Percentiles rank a stretch among this genome's conserved stretches.
These are phyloP conservation scores for Tolmerus cingulatus DNA, from an alignment of 2,888 invertebrate species.

Conservation along the genomic window DNA sequence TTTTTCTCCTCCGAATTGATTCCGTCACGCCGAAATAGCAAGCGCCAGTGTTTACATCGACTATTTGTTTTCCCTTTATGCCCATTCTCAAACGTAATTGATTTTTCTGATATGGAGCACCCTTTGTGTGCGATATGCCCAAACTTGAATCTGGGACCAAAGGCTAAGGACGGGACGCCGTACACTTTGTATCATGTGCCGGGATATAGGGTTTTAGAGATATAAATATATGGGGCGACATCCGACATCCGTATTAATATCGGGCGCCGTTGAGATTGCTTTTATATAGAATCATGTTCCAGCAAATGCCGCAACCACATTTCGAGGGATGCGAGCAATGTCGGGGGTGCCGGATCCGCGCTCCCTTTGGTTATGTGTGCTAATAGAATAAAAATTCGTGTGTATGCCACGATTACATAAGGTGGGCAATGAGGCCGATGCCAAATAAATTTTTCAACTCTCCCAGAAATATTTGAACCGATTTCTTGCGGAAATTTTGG, in stretches of 20 bases:
- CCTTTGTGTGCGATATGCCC: slow-evolving; percentile 11
- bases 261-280: slow-evolving; percentile 45
- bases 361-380: background rate
- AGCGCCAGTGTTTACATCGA: slow-evolving; percentile 45
- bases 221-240: slow-evolving; percentile 46
- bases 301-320: slow-evolving; percentile 46
- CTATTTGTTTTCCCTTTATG: slow-evolving; percentile 46
- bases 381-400: slow-evolving; percentile 35
- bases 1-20: slow-evolving; percentile 44
- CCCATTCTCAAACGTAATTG: slow-evolving; percentile 46
- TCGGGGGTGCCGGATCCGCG: background rate
- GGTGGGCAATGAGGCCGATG: slow-evolving; percentile 2
- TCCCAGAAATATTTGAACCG: slow-evolving; percentile 45
- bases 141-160: slow-evolving; percentile 16
- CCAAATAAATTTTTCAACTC: slow-evolving; percentile 43
- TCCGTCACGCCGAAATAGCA: slow-evolving; percentile 44
- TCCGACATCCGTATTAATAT: slow-evolving; percentile 48
- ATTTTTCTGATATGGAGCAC: slow-evolving; percentile 43
- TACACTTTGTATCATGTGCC: slow-evolving; percentile 35
- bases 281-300: slow-evolving; percentile 47
- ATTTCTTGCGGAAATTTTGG: slow-evolving; percentile 45
- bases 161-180: background rate
- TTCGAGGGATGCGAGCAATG: slow-evolving; percentile 36
- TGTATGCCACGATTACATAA: background rate
- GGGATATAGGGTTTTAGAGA: slow-evolving; percentile 15